These are phyloP conservation scores for Oligia latruncula DNA, from an alignment of 2,888 invertebrate genomes.

Conservation along the genomic window DNA sequence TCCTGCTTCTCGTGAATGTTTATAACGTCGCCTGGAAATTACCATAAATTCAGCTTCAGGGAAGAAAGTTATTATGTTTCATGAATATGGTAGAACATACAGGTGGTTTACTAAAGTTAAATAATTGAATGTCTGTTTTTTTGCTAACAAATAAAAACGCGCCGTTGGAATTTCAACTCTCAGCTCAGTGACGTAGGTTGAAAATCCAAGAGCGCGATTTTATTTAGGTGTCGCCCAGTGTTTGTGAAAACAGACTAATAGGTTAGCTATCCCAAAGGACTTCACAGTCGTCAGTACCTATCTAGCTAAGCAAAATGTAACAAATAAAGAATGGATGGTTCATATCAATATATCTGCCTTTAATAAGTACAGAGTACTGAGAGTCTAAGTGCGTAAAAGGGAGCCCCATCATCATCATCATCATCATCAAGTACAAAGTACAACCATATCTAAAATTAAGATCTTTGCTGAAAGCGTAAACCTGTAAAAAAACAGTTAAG, in stretches of 20 bases:
- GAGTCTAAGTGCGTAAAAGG: no score
- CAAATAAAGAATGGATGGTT: background rate
- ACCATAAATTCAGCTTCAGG: conserved; percentile 30
- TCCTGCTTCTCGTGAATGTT: conserved; percentile 97
- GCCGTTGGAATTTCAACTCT: background rate
- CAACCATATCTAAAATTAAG: background rate
- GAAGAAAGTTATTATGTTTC: background rate
- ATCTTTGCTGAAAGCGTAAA: background rate
- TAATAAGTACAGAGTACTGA: background rate
- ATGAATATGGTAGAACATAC: background rate
- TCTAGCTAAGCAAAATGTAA: background rate
- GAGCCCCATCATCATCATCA: no score
- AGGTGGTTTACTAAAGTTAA: background rate
- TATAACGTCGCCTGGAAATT: conserved; percentile 93
- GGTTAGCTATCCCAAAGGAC: background rate
- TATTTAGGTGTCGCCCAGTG: no score
- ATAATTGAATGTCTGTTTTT: background rate
- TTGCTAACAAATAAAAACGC: background rate
- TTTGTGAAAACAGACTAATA: background rate
- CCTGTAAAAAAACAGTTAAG: background rate
- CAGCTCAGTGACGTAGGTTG: no score
- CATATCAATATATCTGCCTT: background rate
- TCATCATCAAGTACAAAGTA: no score
- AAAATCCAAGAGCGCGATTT: no score
- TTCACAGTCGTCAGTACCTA: background rate